These are phyloP conservation scores for Eupithecia pulchellata DNA, from an alignment of 2,888 invertebrate species.

Conservation along the genomic window DNA sequence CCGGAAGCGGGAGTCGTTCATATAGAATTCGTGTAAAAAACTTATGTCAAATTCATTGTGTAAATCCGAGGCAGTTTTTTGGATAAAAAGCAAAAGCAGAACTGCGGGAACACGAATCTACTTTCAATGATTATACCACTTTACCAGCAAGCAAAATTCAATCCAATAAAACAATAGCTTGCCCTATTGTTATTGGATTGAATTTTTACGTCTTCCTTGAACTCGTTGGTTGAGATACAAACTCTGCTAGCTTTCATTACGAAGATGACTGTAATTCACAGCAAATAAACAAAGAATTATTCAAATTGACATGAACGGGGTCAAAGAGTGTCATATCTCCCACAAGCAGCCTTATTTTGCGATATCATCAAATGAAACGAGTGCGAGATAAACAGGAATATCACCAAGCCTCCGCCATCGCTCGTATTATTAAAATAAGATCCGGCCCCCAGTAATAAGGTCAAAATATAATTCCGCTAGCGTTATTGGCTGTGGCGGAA, in stretches of 20 bases:
- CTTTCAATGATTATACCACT: background rate
- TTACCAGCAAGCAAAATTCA: background rate
- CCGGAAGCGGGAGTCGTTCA: too few relatives aligned
- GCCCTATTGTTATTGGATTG: background rate
- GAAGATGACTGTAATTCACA: background rate
- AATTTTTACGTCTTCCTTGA: background rate
- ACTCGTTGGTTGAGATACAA: background rate
- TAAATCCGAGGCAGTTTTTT: background rate
- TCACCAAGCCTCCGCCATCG: conserved; percentile 9
- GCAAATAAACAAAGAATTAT: conserved; percentile 13
- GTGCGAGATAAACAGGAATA: conserved; percentile 19
- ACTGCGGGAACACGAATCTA: background rate
- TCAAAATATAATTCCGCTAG: conserved; percentile 43
- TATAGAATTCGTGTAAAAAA: too few relatives aligned
- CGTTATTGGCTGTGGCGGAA: conserved; percentile 55
- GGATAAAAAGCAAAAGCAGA: background rate
- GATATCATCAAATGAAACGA: conserved; percentile 27
- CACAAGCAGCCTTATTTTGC: conserved; percentile 12
- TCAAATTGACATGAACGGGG: conserved; percentile 17
- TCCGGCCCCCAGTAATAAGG: conserved; percentile 36
- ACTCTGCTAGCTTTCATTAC: background rate
- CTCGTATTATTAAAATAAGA: conserved; percentile 26
- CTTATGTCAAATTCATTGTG: background rate
- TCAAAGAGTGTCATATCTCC: conserved; percentile 7
- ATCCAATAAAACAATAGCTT: too few relatives aligned